Evolutionary conservation across 2,797 vertebrate species (phyloP).

Genomic region (Falco novaeseelandiae): DNA sequence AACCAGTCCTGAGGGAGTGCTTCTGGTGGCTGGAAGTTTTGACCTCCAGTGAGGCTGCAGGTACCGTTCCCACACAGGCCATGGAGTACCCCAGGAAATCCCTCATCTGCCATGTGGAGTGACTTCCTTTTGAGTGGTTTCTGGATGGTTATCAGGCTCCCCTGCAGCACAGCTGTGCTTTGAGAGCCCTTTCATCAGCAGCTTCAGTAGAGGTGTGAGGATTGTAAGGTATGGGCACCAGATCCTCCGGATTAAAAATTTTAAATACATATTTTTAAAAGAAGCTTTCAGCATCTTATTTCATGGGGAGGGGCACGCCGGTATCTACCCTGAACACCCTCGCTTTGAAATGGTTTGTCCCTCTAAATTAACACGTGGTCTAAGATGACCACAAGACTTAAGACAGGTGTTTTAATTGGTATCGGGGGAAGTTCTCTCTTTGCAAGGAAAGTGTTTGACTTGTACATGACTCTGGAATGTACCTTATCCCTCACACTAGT

Average conservation of each 20-base stretch:
- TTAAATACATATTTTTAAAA: background rate
- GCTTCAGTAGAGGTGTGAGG: background rate
- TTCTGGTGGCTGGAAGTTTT: background rate
- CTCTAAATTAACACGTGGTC: background rate
- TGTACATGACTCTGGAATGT: background rate
- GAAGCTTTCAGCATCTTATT: background rate
- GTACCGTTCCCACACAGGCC: rapidly evolving
- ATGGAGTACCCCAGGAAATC: background rate
- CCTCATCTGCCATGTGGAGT: background rate
- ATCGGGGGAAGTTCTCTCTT: background rate
- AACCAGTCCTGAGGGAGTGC: background rate
- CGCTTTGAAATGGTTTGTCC: background rate
- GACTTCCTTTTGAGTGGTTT: background rate
- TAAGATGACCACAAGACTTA: background rate
- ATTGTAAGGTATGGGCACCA: rapidly evolving
- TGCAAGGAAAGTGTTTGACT: background rate
- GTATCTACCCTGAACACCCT: background rate
- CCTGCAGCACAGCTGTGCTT: rapidly evolving
- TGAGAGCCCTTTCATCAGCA: background rate
- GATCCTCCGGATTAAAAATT: background rate
- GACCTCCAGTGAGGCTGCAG: background rate
- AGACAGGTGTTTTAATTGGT: background rate
- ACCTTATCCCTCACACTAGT: background rate
- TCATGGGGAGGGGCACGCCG: background rate
- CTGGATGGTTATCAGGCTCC: background rate